Conservation (phyloP, 2,797 vertebrate species). For the Mastacembelus armatus region DNA sequence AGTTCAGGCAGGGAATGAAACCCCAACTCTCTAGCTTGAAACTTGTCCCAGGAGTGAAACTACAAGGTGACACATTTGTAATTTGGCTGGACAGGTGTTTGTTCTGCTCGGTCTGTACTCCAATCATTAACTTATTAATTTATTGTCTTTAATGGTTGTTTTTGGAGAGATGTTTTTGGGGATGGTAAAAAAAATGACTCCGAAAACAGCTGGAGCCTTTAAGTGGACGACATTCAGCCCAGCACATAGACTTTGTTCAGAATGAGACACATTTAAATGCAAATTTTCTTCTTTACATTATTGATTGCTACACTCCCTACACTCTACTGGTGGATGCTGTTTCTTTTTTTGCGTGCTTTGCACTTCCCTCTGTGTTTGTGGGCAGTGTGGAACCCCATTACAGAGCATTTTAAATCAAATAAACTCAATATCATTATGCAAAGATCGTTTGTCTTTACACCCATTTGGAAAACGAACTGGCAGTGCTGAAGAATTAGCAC, state of each 20-base stretch:
- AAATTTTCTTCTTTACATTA: slow-evolving; percentile 61
- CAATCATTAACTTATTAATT: slow-evolving; percentile 6
- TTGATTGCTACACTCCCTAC: slow-evolving; percentile 50
- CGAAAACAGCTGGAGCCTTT: slow-evolving; percentile 33
- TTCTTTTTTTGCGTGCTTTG: slow-evolving; percentile 51
- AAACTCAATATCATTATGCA: slow-evolving; percentile 45
- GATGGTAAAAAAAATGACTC: slow-evolving; percentile 12
- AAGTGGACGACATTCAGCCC: slow-evolving; percentile 27
- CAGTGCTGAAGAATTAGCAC: not conserved
- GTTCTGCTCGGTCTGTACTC: slow-evolving; percentile 5
- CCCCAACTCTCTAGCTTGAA: slow-evolving; percentile 10
- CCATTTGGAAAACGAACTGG: slow-evolving; percentile 20
- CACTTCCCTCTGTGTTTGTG: slow-evolving; percentile 39
- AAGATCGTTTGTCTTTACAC: slow-evolving; percentile 35
- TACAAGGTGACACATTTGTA: slow-evolving; percentile 9
- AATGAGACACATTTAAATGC: slow-evolving; percentile 64
- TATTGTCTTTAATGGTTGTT: slow-evolving; percentile 25
- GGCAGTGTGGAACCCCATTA: slow-evolving; percentile 34
- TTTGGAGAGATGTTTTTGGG: slow-evolving; percentile 1
- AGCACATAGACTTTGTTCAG: slow-evolving; percentile 43
- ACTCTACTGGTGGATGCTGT: slow-evolving; percentile 17
- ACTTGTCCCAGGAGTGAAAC: not conserved
- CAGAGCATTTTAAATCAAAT: slow-evolving; percentile 50
- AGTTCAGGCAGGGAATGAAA: too few species aligned
- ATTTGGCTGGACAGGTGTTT: slow-evolving; percentile 5